Percentiles rank a stretch among this genome's conserved stretches.
Evolutionary conservation across 2,888 invertebrate genomes (phyloP).

Genomic region (Phalera bucephala): DNA sequence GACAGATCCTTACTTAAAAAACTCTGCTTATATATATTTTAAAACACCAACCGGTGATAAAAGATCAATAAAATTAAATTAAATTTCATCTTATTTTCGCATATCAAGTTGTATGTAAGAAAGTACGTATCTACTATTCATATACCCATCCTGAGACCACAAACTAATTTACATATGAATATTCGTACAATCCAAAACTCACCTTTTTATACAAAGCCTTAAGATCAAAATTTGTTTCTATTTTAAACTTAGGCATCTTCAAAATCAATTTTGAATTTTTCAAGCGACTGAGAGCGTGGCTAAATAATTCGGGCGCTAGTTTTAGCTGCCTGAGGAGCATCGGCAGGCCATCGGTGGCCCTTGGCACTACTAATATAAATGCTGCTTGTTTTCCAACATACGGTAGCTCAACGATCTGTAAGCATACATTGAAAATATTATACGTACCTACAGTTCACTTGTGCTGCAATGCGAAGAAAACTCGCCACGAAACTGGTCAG

Average conservation of each 20-base stretch:
- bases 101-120: too few species aligned
- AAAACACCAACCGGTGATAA: too few species aligned
- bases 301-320: conserved; percentile 39
- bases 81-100: too few species aligned
- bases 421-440: neutral
- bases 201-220: conserved; percentile 40
- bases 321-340: conserved; percentile 42
- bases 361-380: conserved; percentile 89
- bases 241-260: conserved; percentile 75
- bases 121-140: too few species aligned
- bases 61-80: too few species aligned
- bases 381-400: conserved; percentile 85
- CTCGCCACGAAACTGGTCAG: too few species aligned
- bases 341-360: conserved; percentile 81
- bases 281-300: conserved; percentile 72
- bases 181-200: conserved; percentile 2
- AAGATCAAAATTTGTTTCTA: conserved; percentile 37
- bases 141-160: too few species aligned
- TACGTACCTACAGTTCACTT: too few species aligned
- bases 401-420: conserved; percentile 87
- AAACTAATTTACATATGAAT: too few species aligned
- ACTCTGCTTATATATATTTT: too few species aligned
- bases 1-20: too few species aligned
- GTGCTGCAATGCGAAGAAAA: too few species aligned
- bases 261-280: conserved; percentile 74